A percentile compares a stretch with the other conserved stretches of the same genome.
Evolutionary conservation across 1,140 invertebrate genomes (phyloP).

Genomic region (Lordiphosa collinella): DNA sequence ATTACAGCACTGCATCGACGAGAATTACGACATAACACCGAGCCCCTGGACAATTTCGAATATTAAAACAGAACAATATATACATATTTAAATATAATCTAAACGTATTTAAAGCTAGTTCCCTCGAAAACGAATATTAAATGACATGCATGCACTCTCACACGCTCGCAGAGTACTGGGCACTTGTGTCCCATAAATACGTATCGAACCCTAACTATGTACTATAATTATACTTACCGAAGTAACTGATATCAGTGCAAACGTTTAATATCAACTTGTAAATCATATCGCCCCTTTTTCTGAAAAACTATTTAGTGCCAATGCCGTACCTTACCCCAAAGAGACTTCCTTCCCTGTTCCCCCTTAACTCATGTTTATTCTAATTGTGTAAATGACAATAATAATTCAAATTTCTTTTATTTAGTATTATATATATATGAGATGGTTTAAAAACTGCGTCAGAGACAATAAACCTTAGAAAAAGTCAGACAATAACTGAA

Average conservation of each 20-base stretch:
- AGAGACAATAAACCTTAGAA: conserved; percentile 63
- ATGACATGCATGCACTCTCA: conserved; percentile 11
- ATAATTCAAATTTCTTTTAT: conserved; percentile 4
- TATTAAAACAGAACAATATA: conserved; percentile 53
- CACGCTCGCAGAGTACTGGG: conserved; percentile 31
- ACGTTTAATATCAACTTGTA: conserved; percentile 49
- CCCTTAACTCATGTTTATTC: not conserved
- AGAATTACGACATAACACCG: conserved; percentile 66
- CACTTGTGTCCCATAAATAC: conserved; percentile 35
- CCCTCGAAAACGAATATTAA: conserved; percentile 16
- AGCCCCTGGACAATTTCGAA: conserved; percentile 53
- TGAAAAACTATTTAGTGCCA: conserved; percentile 49
- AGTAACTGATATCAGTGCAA: conserved; percentile 72
- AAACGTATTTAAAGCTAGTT: conserved; percentile 22
- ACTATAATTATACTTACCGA: conserved; percentile 26
- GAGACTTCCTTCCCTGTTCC: not conserved
- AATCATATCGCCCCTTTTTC: conserved; percentile 53
- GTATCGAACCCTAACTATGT: conserved; percentile 33
- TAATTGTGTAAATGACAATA: conserved; percentile 36
- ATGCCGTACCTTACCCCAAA: conserved; percentile 51
- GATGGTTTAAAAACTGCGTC: conserved; percentile 56
- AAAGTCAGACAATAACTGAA: conserved; percentile 52
- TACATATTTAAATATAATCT: conserved; percentile 20
- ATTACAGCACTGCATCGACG: conserved; percentile 77
- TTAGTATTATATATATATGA: conserved; percentile 3